These are phyloP conservation scores for Prunella strophiata DNA, from an alignment of 2,797 vertebrate species.

Conservation along the genomic window DNA sequence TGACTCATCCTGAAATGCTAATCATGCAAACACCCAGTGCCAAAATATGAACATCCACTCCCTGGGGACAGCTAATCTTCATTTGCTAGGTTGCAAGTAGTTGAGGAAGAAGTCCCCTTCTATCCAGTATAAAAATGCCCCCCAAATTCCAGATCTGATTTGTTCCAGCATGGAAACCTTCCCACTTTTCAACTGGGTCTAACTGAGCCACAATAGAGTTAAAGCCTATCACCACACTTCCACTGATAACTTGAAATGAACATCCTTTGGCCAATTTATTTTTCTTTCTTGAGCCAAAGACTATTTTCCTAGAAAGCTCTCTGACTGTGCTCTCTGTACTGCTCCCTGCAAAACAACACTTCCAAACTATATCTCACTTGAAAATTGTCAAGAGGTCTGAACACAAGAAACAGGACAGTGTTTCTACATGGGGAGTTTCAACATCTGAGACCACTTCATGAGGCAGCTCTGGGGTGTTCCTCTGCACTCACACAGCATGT, in stretches of 20 bases:
- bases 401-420: not conserved
- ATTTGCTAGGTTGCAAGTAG: not conserved
- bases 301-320: constrained; percentile 56
- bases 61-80: not conserved
- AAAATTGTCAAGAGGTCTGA: not conserved
- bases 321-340: not conserved
- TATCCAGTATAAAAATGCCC: not conserved
- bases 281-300: constrained; percentile 26
- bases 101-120: not conserved
- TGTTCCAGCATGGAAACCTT: not conserved
- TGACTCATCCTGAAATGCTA: not conserved
- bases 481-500: not conserved
- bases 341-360: not conserved
- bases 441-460: not conserved
- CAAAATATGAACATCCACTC: not conserved
- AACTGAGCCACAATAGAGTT: not conserved
- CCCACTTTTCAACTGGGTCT: not conserved
- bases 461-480: not conserved
- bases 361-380: not conserved
- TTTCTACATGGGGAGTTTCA: not conserved
- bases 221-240: not conserved
- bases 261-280: constrained; percentile 25
- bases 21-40: not conserved
- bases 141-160: not conserved
- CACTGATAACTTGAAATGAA: not conserved